Conservation (phyloP, 2,113 vertebrate genomes). For the Mus musculus region DNA sequence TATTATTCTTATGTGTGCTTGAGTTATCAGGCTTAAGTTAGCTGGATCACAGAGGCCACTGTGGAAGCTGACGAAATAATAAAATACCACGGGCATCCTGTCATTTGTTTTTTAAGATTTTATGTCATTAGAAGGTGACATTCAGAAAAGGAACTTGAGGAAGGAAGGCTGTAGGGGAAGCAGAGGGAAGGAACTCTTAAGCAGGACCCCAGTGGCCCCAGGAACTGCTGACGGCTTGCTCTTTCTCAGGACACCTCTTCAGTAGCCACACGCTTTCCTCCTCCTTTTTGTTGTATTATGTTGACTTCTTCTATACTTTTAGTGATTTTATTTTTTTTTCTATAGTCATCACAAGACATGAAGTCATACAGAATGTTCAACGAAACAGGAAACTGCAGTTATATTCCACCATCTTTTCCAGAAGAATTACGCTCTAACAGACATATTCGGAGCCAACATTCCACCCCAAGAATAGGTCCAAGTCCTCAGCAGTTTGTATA, state of each 20-base stretch:
- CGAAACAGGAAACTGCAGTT: conserved; percentile 66
- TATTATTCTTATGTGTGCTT: not conserved
- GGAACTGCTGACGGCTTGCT: not conserved
- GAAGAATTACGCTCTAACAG: conserved; percentile 75
- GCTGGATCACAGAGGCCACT: not conserved
- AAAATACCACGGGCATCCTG: not conserved
- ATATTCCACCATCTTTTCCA: conserved; percentile 74
- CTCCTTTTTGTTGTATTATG: conserved; percentile 50
- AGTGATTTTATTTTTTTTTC: conserved; percentile 35
- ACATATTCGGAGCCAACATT: conserved; percentile 71
- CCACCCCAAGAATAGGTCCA: not conserved
- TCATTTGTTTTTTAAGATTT: not conserved
- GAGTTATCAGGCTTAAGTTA: conserved; percentile 37
- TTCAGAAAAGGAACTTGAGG: not conserved
- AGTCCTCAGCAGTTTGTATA: conserved; percentile 59
- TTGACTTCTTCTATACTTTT: conserved; percentile 52
- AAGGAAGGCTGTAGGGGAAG: not conserved
- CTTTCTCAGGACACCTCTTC: not conserved
- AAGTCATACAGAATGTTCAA: conserved; percentile 85
- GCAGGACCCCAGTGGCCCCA: not conserved
- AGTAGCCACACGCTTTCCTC: not conserved
- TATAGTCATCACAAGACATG: conserved; percentile 87
- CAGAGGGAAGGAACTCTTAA: not conserved
- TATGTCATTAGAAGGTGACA: not conserved
- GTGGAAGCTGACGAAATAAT: not conserved